Evolutionary conservation across 2,797 vertebrate species (phyloP), one percentile per base, ranked within the genome.

Genomic region (Oophaga sylvatica): DNA sequence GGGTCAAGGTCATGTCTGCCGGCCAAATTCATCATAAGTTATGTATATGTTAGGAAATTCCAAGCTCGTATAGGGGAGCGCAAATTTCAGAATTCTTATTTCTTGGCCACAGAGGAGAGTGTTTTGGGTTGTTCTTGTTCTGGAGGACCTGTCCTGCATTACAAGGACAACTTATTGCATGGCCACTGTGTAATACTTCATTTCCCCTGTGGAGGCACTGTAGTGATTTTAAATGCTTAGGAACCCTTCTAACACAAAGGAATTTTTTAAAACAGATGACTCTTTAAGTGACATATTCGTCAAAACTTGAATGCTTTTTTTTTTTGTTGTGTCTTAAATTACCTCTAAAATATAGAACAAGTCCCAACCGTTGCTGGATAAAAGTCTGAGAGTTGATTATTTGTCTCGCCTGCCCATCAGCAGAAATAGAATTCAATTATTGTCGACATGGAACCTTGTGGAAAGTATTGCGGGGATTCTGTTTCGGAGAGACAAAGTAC

Each of bases 261-360:
- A n/a, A 67, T 26, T 26, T 26, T 35, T 13, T 0, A 67, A 26
- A 26, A 9, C 26, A 22, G 65, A 45, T 20, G 53, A 15, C 45
- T 45, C 75, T 77, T 77, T 77, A 48, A 48, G 22, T 48, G 62
- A 26, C 35, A 65, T 65, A 48, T 67, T 67, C 65, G 80, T 77
- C 15, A 59, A 89, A 82, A 0, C 60, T 90, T 62, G 75, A 80
- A 78, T 81, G 78, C 88, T 81, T 90, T 41, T 71, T 79, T 88
- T 81, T 90, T 59, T 80, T 68, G n/a, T 22, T 88, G 83, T 89
- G 87, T 87, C 68, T 13, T 63, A 70, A 83, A 0, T 0, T 59
- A 82, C 45, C 84, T 92, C 85, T 85, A 88, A 76, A 87, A 87
- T 0, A 13, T 65, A 22, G 45, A 0, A 90, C 48, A 26, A 90